Base-by-base conservation (phyloP, 2,113 vertebrate genomes). In the Hippopotamus amphibius region DNA sequence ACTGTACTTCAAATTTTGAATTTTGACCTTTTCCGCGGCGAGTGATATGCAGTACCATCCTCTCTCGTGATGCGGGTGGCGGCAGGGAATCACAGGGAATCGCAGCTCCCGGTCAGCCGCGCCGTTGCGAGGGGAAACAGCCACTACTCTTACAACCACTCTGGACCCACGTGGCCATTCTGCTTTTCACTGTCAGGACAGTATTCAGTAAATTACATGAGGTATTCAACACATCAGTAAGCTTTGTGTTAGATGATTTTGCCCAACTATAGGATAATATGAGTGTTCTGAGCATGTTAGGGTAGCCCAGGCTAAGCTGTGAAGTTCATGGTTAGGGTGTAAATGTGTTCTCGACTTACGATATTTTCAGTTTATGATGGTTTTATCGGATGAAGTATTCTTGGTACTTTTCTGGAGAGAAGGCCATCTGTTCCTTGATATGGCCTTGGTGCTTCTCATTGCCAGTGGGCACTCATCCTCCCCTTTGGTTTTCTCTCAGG, bases 81-180 rank as follows among this genome's bases (percentile, higher is more conserved):
- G 50, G 50, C 50, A n/a, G 19, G 0, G 0, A 21, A n/a, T 21
- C 2, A 2, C 11, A n/a, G 19, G 0, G 0, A 21, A n/a, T 21
- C 2, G 1, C 11, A 55, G 33, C 76, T 55, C n/a, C 33, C n/a
- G 0, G n/a, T 79, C 6, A 26, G 53, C 53, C 7, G 37, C 12
- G 2, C 33, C n/a, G 15, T 57, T 21, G 26, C 1, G 1, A 41
- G 53, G 77, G 21, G 8, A n/a, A 21, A 26, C 33, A 24, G 24
- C 53, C 53, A 15, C 53, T 65, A 30, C 13, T 6, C 28, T 55
- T 22, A 55, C 33, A n/a, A n/a, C 33, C 76, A 79, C 50, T 79
- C 48, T 79, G 7, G 12, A 37, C 33, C 53, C n/a, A 57, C 53
- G 26, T n/a, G 2, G 4, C 13, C 22, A 10, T 57, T 57, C 53